Percentiles rank a stretch among this genome's conserved stretches.
phyloP scores from a whole-genome alignment of 2,888 invertebrate species.

The Venustoraphidia nigricollis region DNA sequence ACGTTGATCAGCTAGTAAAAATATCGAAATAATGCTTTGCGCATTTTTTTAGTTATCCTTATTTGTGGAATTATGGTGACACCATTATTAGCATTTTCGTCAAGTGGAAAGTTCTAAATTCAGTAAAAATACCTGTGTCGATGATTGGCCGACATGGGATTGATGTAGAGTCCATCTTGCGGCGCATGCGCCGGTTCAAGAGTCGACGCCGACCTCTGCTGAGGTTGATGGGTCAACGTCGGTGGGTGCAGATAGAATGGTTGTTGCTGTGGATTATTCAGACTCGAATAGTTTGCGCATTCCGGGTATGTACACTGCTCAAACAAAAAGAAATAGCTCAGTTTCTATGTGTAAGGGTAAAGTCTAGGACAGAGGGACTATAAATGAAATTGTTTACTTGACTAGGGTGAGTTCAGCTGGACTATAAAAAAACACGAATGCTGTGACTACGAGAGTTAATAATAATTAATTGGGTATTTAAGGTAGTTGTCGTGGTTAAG shows the following conservation, averaged over 20 bases:
- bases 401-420: no score
- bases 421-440: no score
- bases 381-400: no score
- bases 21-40: no score
- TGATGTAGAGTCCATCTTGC: constrained; percentile 69
- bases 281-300: constrained; percentile 6
- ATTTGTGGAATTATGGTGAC: no score
- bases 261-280: constrained; percentile 25
- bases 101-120: background rate
- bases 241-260: constrained; percentile 69
- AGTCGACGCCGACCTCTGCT: constrained; percentile 14
- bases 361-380: no score
- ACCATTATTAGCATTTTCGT: background rate
- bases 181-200: constrained; percentile 33
- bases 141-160: constrained; percentile 50
- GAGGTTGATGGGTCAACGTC: constrained; percentile 20
- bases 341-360: no score
- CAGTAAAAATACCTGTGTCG: constrained; percentile 21
- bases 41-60: background rate
- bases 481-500: no score
- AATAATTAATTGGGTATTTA: no score
- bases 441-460: no score
- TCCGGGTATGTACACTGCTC: constrained; percentile 4
- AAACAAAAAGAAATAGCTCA: background rate
- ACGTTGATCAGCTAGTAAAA: no score